A percentile compares a stretch with the other conserved stretches of the same genome.
These are phyloP conservation scores for Calidris pugnax DNA, from an alignment of 2,113 vertebrate species.

Conservation along the genomic window DNA sequence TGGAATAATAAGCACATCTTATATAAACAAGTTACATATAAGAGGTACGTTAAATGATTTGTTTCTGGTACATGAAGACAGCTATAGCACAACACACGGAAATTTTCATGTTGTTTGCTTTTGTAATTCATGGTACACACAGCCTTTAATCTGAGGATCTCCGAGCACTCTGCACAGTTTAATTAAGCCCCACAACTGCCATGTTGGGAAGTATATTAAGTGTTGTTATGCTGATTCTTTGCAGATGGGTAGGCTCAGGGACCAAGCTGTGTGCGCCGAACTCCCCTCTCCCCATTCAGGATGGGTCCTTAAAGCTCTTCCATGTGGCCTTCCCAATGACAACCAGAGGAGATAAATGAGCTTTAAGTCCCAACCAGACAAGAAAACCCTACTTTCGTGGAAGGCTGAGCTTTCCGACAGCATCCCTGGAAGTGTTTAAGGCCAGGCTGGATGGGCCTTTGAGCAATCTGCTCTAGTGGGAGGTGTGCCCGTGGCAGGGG, in stretches of 20 bases:
- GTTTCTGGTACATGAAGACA: constrained; percentile 50
- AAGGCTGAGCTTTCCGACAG: not conserved
- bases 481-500: not conserved
- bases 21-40: not conserved
- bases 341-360: not conserved
- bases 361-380: not conserved
- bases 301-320: not conserved
- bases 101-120: constrained; percentile 60
- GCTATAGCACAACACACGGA: constrained; percentile 35
- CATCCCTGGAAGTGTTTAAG: not conserved
- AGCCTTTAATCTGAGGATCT: constrained; percentile 51
- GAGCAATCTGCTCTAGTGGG: not conserved
- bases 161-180: not conserved
- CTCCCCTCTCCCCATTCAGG: not conserved
- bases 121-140: constrained; percentile 38
- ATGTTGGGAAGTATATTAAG: constrained; percentile 28
- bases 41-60: constrained; percentile 23
- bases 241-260: constrained; percentile 3
- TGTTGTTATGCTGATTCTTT: constrained; percentile 50
- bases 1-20: constrained; percentile 18
- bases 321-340: not conserved
- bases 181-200: constrained; percentile 50
- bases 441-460: not conserved
- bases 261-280: not conserved
- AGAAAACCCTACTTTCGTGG: not conserved